Evolutionary conservation across 2,113 vertebrate genomes (phyloP).

Genomic region (Percopsis transmontana): DNA sequence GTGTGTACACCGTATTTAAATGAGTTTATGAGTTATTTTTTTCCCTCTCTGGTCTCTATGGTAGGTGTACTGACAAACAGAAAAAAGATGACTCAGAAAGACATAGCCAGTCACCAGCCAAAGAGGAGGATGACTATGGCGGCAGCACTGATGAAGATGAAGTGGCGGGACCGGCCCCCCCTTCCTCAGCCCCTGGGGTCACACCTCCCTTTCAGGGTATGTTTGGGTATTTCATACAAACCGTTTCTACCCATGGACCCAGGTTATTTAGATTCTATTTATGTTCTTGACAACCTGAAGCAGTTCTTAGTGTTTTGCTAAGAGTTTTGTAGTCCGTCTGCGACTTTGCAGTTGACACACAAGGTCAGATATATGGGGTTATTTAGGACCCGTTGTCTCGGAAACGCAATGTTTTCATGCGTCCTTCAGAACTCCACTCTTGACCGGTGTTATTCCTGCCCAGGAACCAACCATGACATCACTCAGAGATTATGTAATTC

Average conservation of each 20-base stretch:
- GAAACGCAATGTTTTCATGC: constrained; percentile 33
- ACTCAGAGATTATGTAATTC: constrained; percentile 38
- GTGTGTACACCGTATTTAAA: neutral
- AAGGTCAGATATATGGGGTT: neutral
- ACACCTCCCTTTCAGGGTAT: constrained; percentile 17
- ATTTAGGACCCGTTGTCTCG: constrained; percentile 23
- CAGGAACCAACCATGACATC: constrained; percentile 46
- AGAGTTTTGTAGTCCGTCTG: no score
- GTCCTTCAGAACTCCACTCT: neutral
- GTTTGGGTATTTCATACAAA: no score
- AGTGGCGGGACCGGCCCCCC: constrained; percentile 8
- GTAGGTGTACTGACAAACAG: constrained; percentile 23
- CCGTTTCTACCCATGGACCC: no score
- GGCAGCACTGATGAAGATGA: constrained; percentile 71
- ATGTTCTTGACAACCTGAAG: neutral
- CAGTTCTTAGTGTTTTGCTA: neutral
- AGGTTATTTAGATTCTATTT: neutral
- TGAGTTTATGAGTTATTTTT: neutral
- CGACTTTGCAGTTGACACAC: neutral
- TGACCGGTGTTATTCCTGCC: constrained; percentile 12
- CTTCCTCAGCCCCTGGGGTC: neutral
- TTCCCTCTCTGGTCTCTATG: neutral
- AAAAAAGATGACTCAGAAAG: neutral
- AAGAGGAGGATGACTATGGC: constrained; percentile 64
- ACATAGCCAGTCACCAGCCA: neutral